Base-by-base conservation (phyloP, 2,113 vertebrate species). In the Albula glossodonta region DNA sequence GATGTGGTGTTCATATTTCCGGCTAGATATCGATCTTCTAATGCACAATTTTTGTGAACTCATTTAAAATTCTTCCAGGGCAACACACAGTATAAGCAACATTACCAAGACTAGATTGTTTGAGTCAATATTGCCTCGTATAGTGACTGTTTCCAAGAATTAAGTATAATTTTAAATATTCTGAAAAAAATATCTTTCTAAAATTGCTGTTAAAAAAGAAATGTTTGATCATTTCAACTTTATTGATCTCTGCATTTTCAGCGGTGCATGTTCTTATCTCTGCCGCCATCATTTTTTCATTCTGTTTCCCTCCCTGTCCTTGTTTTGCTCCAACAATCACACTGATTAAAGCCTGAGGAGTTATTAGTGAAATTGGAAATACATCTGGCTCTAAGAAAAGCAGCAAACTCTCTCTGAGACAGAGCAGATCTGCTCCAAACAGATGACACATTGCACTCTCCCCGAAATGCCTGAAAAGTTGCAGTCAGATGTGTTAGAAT, bases 1-100 rank as follows among this genome's bases (percentile, higher is more conserved):
- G 70, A 74, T 74, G n/a, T 2, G n/a, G n/a, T 25, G 70, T 11
- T 74, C 70, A 74, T 74, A 74, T 74, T 66, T 66, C 60, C 19
- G 79, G 91, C 89, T 89, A 90, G 92, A 95, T 93, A 89, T 84
- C 88, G 93, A 95, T 94, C 93, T 91, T 89, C 93, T 93, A 93
- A 92, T 25, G 22, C 63, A 90, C 86, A 88, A 85, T 91, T 94
- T 84, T 94, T 94, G 94, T 93, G 91, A 93, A 91, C 89, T 66
- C 60, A 66, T 66, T 66, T 22, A 19, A 66, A 66, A 92, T 89
- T 89, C 94, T 95, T 91, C 93, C 95, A 94, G 94, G 96, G 95
- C 89, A 88, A 88, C 93, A 94, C 93, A 81, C 88, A 74, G 86
- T 80, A 81, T 2, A 25, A 91, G 91, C 86, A 92, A 84, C 86